Evolutionary conservation across 2,888 invertebrate genomes (phyloP), one percentile per base, ranked within the genome.

Genomic region (Hydrotaea diabolus): DNA sequence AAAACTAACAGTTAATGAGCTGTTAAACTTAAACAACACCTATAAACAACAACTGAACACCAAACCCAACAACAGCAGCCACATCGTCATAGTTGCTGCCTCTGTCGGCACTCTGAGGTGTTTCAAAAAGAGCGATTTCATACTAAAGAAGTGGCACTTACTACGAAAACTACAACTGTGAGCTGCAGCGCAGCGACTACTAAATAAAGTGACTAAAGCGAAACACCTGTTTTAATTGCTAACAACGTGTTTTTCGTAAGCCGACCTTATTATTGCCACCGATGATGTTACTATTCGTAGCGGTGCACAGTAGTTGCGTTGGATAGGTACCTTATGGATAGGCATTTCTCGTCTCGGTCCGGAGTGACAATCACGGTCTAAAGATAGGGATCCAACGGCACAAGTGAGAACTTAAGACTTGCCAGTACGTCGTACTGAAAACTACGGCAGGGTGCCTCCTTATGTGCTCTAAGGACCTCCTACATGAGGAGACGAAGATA

Each of bases 221-320:
- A 84, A 77, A 79, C 81, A 81, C 81, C 81, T 81, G 84, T 79
- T 85, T 85, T 85, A 81, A 85, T 85, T 85, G 76, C 81, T 53
- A 64, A 69, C 69, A 69, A 69, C 69, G 69, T 69, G 69, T 81
- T 76, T 76, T 43, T 59, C 81, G 53, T 71, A 62, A 69, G 39
- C 69, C 23, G 15, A 39, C 69, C 13, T 69, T 69, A 39, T 69
- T 69, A 69, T 46, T 43, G 23, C 69, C 23, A 23, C 69, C 21
- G 21, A 62, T 62, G 49, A 49, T 49, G n/a, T 49, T 13, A n/a
- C 49, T n/a, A 13, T 8, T n/a, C n/a, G n/a, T n/a, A n/a, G n/a
- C 49, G 13, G 62, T 31, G 21, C 55, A 62, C 62, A 62, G 62
- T 62, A 26, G 59, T 5, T 17, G 53, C 19, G 19, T 11, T 17